A percentile compares a stretch with the other conserved stretches of the same genome.
These are phyloP conservation scores for Stictonetta naevosa DNA, from an alignment of 2,113 vertebrate genomes.

Conservation along the genomic window DNA sequence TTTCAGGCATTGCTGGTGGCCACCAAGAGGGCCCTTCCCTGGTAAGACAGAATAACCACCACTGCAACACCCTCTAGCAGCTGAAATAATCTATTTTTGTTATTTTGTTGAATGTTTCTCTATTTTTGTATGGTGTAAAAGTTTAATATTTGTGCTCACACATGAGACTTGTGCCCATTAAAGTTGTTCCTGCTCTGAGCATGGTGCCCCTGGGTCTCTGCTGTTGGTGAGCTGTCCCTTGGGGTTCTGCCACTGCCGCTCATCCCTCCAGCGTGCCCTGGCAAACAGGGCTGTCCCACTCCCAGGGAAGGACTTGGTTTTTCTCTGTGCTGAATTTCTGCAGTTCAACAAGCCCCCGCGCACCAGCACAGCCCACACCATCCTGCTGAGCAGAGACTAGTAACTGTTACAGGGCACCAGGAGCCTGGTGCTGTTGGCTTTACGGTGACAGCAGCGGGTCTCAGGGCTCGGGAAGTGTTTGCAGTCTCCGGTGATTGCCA, in stretches of 20 bases:
- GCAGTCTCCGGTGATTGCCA: rapidly evolving
- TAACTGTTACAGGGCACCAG: rapidly evolving
- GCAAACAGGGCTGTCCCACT: background rate
- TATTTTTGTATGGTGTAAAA: background rate
- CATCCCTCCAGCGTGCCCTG: background rate
- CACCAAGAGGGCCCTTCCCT: background rate
- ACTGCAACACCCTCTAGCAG: background rate
- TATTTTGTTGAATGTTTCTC: background rate
- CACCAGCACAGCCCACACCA: background rate
- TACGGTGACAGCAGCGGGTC: background rate
- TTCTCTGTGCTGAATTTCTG: background rate
- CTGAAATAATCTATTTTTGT: constrained; percentile 52
- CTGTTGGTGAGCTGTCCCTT: rapidly evolving
- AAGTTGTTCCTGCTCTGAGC: background rate
- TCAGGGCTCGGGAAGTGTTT: background rate
- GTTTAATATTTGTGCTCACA: background rate
- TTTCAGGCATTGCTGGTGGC: background rate
- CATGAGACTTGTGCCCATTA: constrained; percentile 12
- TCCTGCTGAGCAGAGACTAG: rapidly evolving
- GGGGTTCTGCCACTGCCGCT: background rate
- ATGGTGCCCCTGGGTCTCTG: background rate
- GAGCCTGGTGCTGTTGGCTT: rapidly evolving
- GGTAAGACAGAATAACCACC: background rate
- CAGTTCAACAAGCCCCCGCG: background rate
- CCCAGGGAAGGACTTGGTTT: background rate